Percentiles rank a stretch among this genome's conserved stretches.
phyloP scores from a whole-genome alignment of 2,888 invertebrate genomes.

The Amiota communis region DNA sequence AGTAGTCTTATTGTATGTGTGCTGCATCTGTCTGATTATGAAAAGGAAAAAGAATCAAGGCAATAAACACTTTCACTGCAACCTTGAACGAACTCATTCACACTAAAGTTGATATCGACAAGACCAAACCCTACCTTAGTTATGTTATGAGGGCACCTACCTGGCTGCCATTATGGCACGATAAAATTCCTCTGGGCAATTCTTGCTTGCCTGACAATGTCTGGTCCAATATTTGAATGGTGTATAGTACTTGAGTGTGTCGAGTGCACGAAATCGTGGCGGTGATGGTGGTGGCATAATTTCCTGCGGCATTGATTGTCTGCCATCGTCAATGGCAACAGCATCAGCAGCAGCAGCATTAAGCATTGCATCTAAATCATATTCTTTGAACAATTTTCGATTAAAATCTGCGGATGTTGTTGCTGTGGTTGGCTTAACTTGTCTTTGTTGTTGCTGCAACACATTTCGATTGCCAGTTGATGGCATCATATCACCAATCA shows the following conservation, averaged over 20 bases:
- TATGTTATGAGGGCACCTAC: slow-evolving; percentile 49
- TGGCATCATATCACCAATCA: slow-evolving; percentile 42
- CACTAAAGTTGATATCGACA: too few species aligned
- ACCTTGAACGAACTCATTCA: slow-evolving; percentile 42
- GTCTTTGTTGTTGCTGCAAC: slow-evolving; percentile 14
- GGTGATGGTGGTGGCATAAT: slow-evolving; percentile 58
- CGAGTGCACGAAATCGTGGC: slow-evolving; percentile 43
- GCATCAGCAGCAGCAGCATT: slow-evolving; percentile 14
- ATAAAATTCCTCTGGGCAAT: slow-evolving; percentile 63
- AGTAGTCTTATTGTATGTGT: background rate
- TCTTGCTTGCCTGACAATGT: slow-evolving; percentile 55
- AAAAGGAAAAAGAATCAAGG: too few species aligned
- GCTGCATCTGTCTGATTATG: too few species aligned
- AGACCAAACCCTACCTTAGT: too few species aligned
- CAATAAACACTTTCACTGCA: slow-evolving; percentile 55
- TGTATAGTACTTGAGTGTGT: slow-evolving; percentile 53
- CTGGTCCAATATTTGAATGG: slow-evolving; percentile 61
- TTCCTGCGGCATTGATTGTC: slow-evolving; percentile 61
- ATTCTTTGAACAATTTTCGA: slow-evolving; percentile 55
- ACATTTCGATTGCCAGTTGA: slow-evolving; percentile 31
- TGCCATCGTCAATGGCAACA: background rate
- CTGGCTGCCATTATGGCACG: slow-evolving; percentile 58
- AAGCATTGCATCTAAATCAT: slow-evolving; percentile 56
- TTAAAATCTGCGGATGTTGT: slow-evolving; percentile 51
- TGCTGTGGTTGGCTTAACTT: slow-evolving; percentile 32